Conservation (phyloP, 2,113 vertebrate species). For the Nothocercus nigrocapillus region DNA sequence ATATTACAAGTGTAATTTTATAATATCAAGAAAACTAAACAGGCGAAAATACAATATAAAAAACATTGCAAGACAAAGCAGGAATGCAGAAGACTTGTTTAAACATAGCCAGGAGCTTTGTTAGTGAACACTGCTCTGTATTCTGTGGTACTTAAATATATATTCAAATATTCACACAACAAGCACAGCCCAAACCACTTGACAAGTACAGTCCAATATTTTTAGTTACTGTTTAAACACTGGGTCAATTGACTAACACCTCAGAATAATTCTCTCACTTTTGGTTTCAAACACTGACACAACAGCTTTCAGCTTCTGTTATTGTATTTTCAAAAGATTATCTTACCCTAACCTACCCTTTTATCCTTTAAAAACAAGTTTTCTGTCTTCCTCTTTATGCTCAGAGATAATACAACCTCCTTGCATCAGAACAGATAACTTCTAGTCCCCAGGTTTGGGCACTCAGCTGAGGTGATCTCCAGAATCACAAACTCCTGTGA, state of each 20-base stretch:
- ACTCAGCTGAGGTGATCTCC: neutral
- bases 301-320: neutral
- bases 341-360: neutral
- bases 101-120: neutral
- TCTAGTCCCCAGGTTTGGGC: neutral
- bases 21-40: neutral
- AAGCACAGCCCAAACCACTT: neutral
- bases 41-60: neutral
- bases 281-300: neutral
- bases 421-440: neutral
- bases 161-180: neutral
- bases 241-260: neutral
- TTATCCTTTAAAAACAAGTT: neutral
- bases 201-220: accelerated
- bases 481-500: neutral
- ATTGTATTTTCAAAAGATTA: neutral
- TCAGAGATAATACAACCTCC: neutral
- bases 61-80: neutral
- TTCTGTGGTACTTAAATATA: neutral
- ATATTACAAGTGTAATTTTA: neutral
- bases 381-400: neutral
- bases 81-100: neutral
- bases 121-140: neutral
- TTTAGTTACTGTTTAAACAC: neutral
- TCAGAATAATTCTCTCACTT: neutral